phyloP scores from a whole-genome alignment of 2,888 invertebrate genomes.

The Caenorhabditis sulstoni region DNA sequence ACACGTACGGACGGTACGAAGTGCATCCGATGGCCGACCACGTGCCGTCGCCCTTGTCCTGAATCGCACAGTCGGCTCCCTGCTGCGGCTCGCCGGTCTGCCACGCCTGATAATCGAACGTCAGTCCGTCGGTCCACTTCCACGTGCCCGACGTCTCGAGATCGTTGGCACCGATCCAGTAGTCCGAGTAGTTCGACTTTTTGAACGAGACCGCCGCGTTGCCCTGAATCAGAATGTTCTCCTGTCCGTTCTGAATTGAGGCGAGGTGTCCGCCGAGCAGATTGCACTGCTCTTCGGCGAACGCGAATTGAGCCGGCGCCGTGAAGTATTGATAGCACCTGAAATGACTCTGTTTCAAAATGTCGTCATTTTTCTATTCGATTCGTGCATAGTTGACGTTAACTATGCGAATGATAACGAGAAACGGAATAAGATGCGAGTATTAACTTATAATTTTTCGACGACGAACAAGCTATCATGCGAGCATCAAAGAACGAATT shows the following conservation, averaged over 20 bases:
- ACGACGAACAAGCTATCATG: no score
- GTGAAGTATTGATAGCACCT: constrained; percentile 63
- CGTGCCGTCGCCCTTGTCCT: constrained; percentile 37
- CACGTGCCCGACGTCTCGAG: constrained; percentile 46
- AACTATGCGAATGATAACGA: background rate
- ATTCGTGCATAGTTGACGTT: background rate
- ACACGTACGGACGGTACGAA: constrained; percentile 46
- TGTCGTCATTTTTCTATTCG: background rate
- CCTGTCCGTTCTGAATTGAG: constrained; percentile 52
- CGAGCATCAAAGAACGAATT: no score
- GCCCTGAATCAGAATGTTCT: constrained; percentile 40
- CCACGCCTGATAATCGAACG: constrained; percentile 44
- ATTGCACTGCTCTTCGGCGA: constrained; percentile 58
- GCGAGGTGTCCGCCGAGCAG: constrained; percentile 54
- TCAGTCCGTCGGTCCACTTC: constrained; percentile 55
- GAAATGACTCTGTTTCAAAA: background rate
- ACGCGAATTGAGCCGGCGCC: constrained; percentile 53
- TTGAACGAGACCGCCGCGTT: constrained; percentile 44
- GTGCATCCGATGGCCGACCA: constrained; percentile 55
- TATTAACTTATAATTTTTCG: no score
- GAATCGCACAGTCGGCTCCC: constrained; percentile 46
- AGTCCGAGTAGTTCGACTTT: constrained; percentile 56
- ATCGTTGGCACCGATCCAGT: constrained; percentile 60
- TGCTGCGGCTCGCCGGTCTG: constrained; percentile 40
- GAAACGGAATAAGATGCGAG: no score